Percentiles rank a stretch among this genome's conserved stretches.
Evolutionary conservation across 2,888 invertebrate genomes (phyloP).

Genomic region (Octonoba sinensis): DNA sequence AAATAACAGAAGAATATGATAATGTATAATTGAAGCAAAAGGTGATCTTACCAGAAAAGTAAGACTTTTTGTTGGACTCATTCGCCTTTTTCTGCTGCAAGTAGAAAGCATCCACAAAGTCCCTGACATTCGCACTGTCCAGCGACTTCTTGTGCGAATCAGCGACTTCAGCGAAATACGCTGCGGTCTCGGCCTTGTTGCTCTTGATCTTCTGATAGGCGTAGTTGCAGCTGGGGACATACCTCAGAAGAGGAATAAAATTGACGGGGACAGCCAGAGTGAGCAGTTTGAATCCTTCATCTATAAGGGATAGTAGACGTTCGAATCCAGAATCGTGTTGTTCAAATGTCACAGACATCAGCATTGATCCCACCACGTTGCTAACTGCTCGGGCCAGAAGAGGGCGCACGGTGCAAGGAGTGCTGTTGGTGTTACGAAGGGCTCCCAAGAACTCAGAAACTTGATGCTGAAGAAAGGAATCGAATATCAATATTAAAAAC

Average conservation of each 20-base stretch:
- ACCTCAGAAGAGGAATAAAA: constrained; percentile 84
- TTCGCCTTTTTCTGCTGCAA: constrained; percentile 81
- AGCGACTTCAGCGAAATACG: constrained; percentile 86
- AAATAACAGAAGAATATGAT: no score
- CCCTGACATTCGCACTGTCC: constrained; percentile 79
- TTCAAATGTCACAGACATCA: constrained; percentile 87
- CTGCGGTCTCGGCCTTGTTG: constrained; percentile 87
- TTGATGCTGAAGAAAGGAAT: constrained; percentile 26
- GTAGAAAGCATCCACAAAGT: constrained; percentile 88
- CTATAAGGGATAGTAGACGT: constrained; percentile 86
- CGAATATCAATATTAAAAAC: neutral
- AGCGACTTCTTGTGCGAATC: constrained; percentile 84
- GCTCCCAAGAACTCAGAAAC: constrained; percentile 77
- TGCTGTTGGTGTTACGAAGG: constrained; percentile 77
- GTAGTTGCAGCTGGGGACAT: constrained; percentile 75
- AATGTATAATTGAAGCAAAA: no score
- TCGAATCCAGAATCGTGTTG: constrained; percentile 81
- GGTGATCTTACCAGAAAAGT: constrained; percentile 72
- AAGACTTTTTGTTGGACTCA: constrained; percentile 79
- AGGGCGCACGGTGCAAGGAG: constrained; percentile 81
- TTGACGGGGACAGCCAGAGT: constrained; percentile 86
- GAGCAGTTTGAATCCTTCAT: constrained; percentile 90
- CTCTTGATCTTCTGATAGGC: constrained; percentile 75
- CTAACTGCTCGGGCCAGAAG: constrained; percentile 85
- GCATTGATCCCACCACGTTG: constrained; percentile 90